Evolutionary conservation across 1,140 invertebrate species (phyloP), one percentile per base, ranked within the genome.

Genomic region (Oppia nitens): DNA sequence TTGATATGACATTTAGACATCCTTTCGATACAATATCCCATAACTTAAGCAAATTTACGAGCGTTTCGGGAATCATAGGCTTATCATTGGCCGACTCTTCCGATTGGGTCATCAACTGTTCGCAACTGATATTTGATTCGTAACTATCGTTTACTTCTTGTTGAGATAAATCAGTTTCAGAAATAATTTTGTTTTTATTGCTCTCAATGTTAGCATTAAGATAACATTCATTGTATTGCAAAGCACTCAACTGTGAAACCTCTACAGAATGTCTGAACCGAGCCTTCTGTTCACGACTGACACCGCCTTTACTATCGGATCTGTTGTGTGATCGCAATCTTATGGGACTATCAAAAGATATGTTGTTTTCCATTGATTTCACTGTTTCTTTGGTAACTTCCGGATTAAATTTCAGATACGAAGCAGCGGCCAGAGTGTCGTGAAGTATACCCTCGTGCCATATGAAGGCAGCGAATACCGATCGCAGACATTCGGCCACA

Each of bases 401-500:
- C 52, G 45, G 48, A 51, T 60, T 89, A 69, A 96, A 96, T 72
- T 94, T 94, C 0, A 98, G 74, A 68, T 91, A 97, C 3, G 91
- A 89, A 0, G 92, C 89, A 68, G 89, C 93, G 0, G 92, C 90
- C 83, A 97, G 96, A 3, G 91, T 91, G 71, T 98, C 93, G 69
- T 95, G 89, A 0, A 95, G 88, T 47, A 97, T 84, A 1, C 88
- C 91, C 76, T 96, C 91, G 71, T 98, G 93, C 92, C 92, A 97
- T 1, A 97, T 72, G 66, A 96, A 84, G 0, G 93, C 90, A 0
- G 92, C 91, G 73, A 97, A 98, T 0, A 95, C 85, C 0, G 90
- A 85, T 4, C 94, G 76, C 3, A 94, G 72, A 66, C 87, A 87
- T 70, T 98, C 91, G 0, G 90, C 91, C 20, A 93, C 82, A 0